A percentile compares a stretch with the other conserved stretches of the same genome.
These are phyloP conservation scores for Drosophila subsilvestris DNA, from an alignment of 2,888 invertebrate genomes.

Conservation along the genomic window DNA sequence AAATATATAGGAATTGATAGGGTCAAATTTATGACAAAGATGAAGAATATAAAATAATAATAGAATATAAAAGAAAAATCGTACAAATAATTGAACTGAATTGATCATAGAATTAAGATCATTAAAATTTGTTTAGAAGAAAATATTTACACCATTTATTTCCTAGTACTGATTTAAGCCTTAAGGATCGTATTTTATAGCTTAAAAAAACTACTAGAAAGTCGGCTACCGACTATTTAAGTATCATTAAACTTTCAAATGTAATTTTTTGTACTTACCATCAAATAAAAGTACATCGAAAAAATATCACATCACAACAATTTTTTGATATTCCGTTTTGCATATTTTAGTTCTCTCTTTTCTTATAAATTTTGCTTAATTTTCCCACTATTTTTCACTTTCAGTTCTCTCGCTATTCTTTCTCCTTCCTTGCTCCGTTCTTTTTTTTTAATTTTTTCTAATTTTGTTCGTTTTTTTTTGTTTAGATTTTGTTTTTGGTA, in stretches of 20 bases:
- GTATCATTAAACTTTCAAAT: not conserved
- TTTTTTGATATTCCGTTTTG: slow-evolving; percentile 59
- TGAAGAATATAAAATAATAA: too few relatives aligned
- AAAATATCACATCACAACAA: slow-evolving; percentile 79
- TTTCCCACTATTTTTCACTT: slow-evolving; percentile 37
- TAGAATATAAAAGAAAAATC: too few relatives aligned
- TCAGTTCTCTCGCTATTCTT: slow-evolving; percentile 28
- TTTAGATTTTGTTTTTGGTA: slow-evolving; percentile 52
- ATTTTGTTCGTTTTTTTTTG: slow-evolving; percentile 42
- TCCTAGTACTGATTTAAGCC: too few relatives aligned
- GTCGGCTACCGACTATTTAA: not conserved
- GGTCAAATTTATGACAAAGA: too few relatives aligned
- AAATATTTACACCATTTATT: too few relatives aligned
- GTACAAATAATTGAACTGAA: not conserved
- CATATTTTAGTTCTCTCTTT: slow-evolving; percentile 54
- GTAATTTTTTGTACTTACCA: slow-evolving; percentile 62
- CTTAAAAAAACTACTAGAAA: too few relatives aligned
- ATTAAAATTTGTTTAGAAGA: too few relatives aligned
- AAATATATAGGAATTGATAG: too few relatives aligned
- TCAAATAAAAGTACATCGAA: slow-evolving; percentile 73
- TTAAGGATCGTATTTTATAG: too few relatives aligned
- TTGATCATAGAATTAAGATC: not conserved
- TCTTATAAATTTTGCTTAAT: slow-evolving; percentile 49
- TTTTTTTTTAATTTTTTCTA: slow-evolving; percentile 31
- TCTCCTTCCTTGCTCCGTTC: slow-evolving; percentile 37